Evolutionary conservation across 2,888 invertebrate species (phyloP), one percentile per base, ranked within the genome.

Genomic region (Machimus atricapillus): DNA sequence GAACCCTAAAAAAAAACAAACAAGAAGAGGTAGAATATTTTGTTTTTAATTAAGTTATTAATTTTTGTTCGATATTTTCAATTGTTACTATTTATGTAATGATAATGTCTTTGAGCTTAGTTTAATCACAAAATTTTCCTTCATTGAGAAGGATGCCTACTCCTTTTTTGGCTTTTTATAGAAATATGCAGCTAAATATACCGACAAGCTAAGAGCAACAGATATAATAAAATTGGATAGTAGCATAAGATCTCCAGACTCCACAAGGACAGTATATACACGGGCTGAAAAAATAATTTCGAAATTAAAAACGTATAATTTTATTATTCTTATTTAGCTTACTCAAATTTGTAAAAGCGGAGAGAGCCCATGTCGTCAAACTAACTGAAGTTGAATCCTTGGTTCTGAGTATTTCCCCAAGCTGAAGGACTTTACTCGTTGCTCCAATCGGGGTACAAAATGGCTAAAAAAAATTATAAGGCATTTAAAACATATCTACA

Each of bases 301-400:
- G 19, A 19, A 8, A 27, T 66, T 12, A 66, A 66, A n/a, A 8
- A 12, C 31, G 1, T 6, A 79, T 34, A 14, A 16, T 14, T 66
- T 37, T 77, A 52, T 4, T 1, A 46, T 16, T 46, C 3, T 5
- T 82, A 86, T n/a, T n/a, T n/a, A 56, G 94, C 95, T 94, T 93
- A 97, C 97, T 95, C 87, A 96, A 92, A 92, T 97, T 97, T 9
- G 97, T 97, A 89, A 95, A 94, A 16, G 96, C 94, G 27, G 97
- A 97, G 88, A 97, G 95, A 43, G 95, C 93, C 97, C 97, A 97
- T 2, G 97, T 97, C 4, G 95, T 93, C 19, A 96, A 93, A 79
- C 97, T 97, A 0, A 97, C 95, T 0, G 96, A 95, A 89, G 96
- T 95, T 1, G 97, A 95, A 91, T 96, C 96, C 90, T 94, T 95